Conservation (phyloP, 2,888 invertebrate genomes). For the Polietes domitor region DNA sequence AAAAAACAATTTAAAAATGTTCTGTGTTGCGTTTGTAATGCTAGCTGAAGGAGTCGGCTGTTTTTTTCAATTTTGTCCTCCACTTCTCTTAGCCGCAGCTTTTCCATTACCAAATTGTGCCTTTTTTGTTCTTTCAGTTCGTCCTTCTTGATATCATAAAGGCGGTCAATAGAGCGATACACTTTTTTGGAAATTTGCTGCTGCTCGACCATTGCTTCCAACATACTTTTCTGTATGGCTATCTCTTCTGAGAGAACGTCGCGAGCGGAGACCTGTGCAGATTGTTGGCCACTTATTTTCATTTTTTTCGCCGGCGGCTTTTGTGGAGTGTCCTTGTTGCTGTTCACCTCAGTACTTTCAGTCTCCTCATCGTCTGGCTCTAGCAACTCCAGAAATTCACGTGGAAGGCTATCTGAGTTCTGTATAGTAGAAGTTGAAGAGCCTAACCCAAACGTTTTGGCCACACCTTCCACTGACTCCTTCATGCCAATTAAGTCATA, state of each 20-base stretch:
- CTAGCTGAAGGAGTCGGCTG: slow-evolving; percentile 43
- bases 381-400: slow-evolving; percentile 2
- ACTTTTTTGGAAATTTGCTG: slow-evolving; percentile 43
- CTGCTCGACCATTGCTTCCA: slow-evolving; percentile 43
- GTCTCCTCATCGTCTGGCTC: not conserved
- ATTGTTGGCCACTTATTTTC: slow-evolving; percentile 9
- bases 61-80: slow-evolving; percentile 57
- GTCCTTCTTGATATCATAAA: slow-evolving; percentile 45
- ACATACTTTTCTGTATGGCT: slow-evolving; percentile 38
- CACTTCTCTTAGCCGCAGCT: slow-evolving; percentile 48
- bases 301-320: slow-evolving; percentile 12
- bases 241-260: slow-evolving; percentile 32
- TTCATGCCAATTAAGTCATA: slow-evolving; percentile 23
- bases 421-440: slow-evolving; percentile 1
- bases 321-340: no score
- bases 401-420: slow-evolving; percentile 5
- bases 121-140: slow-evolving; percentile 52
- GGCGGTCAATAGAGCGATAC: no score
- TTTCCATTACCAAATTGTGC: slow-evolving; percentile 52
- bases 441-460: slow-evolving; percentile 14
- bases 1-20: no score
- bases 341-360: no score
- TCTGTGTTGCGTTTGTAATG: no score
- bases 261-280: slow-evolving; percentile 17
- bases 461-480: no score